Conservation (phyloP, 2,888 invertebrate genomes). For the Ennomos fuscantarius region DNA sequence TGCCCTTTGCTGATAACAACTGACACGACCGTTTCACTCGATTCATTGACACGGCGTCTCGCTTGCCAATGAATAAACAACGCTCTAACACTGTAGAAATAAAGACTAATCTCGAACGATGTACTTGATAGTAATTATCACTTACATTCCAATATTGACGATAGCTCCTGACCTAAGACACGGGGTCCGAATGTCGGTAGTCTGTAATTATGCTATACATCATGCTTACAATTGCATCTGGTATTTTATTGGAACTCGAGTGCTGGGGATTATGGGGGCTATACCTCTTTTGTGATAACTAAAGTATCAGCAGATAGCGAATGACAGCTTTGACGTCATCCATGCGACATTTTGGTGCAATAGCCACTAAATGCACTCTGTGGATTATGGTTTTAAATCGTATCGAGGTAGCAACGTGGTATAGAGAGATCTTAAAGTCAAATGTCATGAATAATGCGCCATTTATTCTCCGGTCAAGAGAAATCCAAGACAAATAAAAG, state of each 20-base stretch:
- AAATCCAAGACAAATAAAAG: too few relatives aligned
- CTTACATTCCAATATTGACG: slow-evolving; percentile 18
- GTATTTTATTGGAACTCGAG: background rate
- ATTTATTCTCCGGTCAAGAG: too few relatives aligned
- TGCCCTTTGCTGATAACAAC: slow-evolving; percentile 25
- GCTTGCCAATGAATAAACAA: background rate
- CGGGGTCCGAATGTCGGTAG: slow-evolving; percentile 20
- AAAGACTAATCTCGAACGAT: slow-evolving; percentile 13
- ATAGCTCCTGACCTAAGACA: slow-evolving; percentile 32
- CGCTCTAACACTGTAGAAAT: background rate
- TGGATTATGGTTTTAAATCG: too few relatives aligned
- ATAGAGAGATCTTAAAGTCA: too few relatives aligned
- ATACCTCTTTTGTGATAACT: slow-evolving; percentile 13
- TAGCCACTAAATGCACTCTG: background rate
- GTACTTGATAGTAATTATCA: slow-evolving; percentile 10
- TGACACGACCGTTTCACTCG: slow-evolving; percentile 21
- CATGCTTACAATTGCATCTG: background rate
- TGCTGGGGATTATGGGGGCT: background rate
- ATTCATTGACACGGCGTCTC: slow-evolving; percentile 30
- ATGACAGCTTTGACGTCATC: slow-evolving; percentile 17
- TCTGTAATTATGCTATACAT: slow-evolving; percentile 7
- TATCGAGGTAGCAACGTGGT: too few relatives aligned
- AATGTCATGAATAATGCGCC: too few relatives aligned
- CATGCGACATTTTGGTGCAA: slow-evolving; percentile 3
- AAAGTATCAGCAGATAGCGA: slow-evolving; percentile 7